Conservation (phyloP, 2,888 invertebrate species). For the Patella caerulea region DNA sequence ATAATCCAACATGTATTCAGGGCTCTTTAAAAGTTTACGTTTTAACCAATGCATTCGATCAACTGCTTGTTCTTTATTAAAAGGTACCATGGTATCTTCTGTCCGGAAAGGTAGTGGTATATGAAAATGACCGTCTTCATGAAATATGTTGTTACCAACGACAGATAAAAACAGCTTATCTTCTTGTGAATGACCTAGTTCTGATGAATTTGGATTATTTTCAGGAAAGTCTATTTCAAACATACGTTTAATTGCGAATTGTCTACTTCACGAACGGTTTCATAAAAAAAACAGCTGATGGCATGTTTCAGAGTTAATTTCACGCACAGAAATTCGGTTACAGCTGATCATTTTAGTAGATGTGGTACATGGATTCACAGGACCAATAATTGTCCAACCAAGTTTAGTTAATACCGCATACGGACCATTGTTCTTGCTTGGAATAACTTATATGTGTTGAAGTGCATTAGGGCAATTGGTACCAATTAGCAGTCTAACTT, state of each 20-base stretch:
- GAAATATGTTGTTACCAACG: background rate
- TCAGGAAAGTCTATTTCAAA: conserved; percentile 10
- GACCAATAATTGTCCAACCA: background rate
- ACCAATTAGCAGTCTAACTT: background rate
- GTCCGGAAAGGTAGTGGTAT: background rate
- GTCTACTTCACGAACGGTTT: background rate
- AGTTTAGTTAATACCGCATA: background rate
- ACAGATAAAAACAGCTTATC: background rate
- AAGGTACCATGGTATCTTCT: background rate
- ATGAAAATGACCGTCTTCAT: background rate
- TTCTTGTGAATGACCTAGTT: background rate
- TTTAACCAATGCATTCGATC: background rate
- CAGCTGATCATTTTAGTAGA: background rate
- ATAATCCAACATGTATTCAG: conserved; percentile 16
- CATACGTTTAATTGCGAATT: background rate
- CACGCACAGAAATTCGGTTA: background rate
- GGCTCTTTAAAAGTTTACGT: conserved; percentile 10
- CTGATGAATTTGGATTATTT: background rate
- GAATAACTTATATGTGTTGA: background rate
- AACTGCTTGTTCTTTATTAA: background rate
- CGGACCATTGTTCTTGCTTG: background rate
- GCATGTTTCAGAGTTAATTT: background rate
- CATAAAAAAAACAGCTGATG: background rate
- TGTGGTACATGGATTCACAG: background rate
- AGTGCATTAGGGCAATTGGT: background rate